Base-by-base conservation (phyloP, 2,888 invertebrate genomes). In the Nephrotoma flavescens region DNA sequence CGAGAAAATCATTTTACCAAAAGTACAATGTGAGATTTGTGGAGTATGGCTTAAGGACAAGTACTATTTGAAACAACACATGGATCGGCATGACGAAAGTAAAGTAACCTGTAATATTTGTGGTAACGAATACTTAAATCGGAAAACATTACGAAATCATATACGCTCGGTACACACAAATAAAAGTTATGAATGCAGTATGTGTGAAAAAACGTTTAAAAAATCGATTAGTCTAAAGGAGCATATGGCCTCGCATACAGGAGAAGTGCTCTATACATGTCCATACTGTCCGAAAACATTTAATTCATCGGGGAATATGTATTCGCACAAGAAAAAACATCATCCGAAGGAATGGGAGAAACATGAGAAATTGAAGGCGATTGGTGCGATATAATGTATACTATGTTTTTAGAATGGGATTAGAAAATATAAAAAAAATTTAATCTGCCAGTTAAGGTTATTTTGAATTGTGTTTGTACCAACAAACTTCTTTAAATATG, bases 241-340 rank as follows among this genome's bases (percentile, higher is more conserved):
- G 88, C 92, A 92, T 88, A 91, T 91, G 90, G 90, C 92, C n/a
- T 90, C 90, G n/a, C 92, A 92, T 47, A 91, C 92, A 0, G 91
- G 91, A 9, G 91, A 91, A 87, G 90, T 90, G 86, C 88, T 92
- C 2, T 92, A 92, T 88, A 90, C 89, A 86, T 92, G 92, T 86
- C 90, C 90, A 0, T 90, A 91, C 87, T 92, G 91, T 86, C 89
- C 91, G 1, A 90, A 90, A 88, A 92, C 91, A 5, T 92, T 92
- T 87, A 92, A 91, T 87, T 91, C 91, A 4, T 91, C 91, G 89
- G 91, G 91, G 2, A 92, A 92, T 87, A 91, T 91, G 90, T 91
- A 92, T 88, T 90, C 91, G 1, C 92, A 92, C 88, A 89, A 91
- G 84, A 91, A 91, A 87, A 91, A 91, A 87, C 89, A 89, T 41